These are phyloP conservation scores for Thereva unica DNA, from an alignment of 2,888 invertebrate species.

Conservation along the genomic window DNA sequence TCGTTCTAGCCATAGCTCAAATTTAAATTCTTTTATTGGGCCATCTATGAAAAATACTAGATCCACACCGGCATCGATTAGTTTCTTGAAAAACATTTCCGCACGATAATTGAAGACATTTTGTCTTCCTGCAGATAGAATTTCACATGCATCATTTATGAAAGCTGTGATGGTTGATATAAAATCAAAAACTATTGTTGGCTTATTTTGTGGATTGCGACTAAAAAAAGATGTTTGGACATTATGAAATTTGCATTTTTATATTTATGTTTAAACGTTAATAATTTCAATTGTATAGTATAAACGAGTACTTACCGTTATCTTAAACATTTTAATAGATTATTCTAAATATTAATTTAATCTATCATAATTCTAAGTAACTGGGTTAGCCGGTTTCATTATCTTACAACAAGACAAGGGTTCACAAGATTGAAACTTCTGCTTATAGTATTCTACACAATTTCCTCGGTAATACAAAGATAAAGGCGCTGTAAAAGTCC, in stretches of 20 bases:
- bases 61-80: slow-evolving; percentile 26
- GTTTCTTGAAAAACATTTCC: slow-evolving; percentile 29
- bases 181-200: slow-evolving; percentile 38
- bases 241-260: neutral
- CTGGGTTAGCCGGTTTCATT: no score
- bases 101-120: slow-evolving; percentile 18
- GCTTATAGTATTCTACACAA: no score
- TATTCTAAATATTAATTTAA: no score
- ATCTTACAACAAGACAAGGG: no score
- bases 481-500: no score
- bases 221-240: slow-evolving; percentile 25
- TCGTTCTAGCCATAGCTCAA: slow-evolving; percentile 19
- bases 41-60: slow-evolving; percentile 39
- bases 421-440: no score
- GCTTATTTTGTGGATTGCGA: slow-evolving; percentile 24
- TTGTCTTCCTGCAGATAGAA: slow-evolving; percentile 36
- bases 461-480: no score
- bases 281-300: neutral
- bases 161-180: slow-evolving; percentile 27
- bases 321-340: no score
- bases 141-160: slow-evolving; percentile 15
- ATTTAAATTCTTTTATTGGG: slow-evolving; percentile 37
- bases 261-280: neutral
- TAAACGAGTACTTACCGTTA: no score
- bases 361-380: no score